A percentile compares a stretch with the other conserved stretches of the same genome.
Conservation (phyloP, 2,888 invertebrate species). For the Papilio protenor region DNA sequence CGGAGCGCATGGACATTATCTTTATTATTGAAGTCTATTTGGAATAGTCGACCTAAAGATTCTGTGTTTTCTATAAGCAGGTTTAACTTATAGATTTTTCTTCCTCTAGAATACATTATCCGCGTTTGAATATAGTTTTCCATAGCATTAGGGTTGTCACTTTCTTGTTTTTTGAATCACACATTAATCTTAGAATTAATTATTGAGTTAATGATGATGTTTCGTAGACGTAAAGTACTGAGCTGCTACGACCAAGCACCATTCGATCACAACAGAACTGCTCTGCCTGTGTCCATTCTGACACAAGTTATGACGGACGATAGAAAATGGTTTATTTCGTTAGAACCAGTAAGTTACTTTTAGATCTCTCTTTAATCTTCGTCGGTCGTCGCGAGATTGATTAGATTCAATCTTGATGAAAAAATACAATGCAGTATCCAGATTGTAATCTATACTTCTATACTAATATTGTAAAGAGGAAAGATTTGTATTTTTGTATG, state of each 20-base stretch:
- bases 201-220: background rate
- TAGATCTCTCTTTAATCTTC: background rate
- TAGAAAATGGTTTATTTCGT: conserved; percentile 69
- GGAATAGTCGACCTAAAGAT: conserved; percentile 76
- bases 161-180: background rate
- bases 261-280: conserved; percentile 75
- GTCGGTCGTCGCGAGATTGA: background rate
- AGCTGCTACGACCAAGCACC: conserved; percentile 73
- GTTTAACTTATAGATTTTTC: conserved; percentile 53
- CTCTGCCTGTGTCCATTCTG: conserved; percentile 60
- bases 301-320: conserved; percentile 69
- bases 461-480: too few species aligned
- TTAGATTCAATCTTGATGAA: background rate
- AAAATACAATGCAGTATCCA: background rate
- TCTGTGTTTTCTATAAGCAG: conserved; percentile 66
- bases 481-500: too few species aligned
- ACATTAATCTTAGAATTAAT: background rate
- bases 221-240: conserved; percentile 55
- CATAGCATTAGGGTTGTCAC: background rate
- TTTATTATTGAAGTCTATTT: conserved; percentile 72
- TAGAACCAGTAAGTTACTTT: conserved; percentile 62
- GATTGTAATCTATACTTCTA: too few species aligned
- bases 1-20: conserved; percentile 69
- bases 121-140: background rate
- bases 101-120: background rate